Conservation (phyloP, 2,888 invertebrate genomes). For the Peribatodes rhomboidaria region DNA sequence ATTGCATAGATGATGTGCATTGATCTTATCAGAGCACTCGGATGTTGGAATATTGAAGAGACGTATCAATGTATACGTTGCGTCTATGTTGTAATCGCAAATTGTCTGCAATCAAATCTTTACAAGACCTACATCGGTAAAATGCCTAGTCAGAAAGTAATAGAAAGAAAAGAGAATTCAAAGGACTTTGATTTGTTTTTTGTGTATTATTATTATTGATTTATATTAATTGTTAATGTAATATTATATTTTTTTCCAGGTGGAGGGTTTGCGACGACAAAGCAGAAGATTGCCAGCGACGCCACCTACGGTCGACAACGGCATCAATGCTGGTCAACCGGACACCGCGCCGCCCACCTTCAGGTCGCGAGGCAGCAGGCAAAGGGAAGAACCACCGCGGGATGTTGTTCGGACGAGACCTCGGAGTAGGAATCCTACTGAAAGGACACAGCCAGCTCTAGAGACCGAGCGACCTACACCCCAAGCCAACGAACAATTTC, state of each 20-base stretch:
- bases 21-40: slow-evolving; percentile 28
- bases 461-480: slow-evolving; percentile 54
- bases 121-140: too few relatives aligned
- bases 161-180: too few relatives aligned
- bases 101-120: too few relatives aligned
- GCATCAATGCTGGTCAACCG: slow-evolving; percentile 55
- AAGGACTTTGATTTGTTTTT: too few relatives aligned
- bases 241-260: slow-evolving; percentile 62
- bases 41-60: background rate
- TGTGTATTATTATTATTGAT: too few relatives aligned
- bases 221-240: background rate
- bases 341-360: slow-evolving; percentile 62
- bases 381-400: slow-evolving; percentile 65
- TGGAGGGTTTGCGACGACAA: slow-evolving; percentile 65
- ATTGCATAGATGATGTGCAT: slow-evolving; percentile 26
- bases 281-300: slow-evolving; percentile 67
- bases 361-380: slow-evolving; percentile 67
- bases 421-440: slow-evolving; percentile 63
- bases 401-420: slow-evolving; percentile 63
- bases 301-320: slow-evolving; percentile 58
- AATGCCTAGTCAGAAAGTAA: too few relatives aligned
- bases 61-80: background rate
- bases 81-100: background rate
- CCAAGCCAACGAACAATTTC: slow-evolving; percentile 71
- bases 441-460: slow-evolving; percentile 47